A percentile compares a stretch with the other conserved stretches of the same genome.
Evolutionary conservation across 2,888 invertebrate species (phyloP).

Genomic region (Drosophila mimica): DNA sequence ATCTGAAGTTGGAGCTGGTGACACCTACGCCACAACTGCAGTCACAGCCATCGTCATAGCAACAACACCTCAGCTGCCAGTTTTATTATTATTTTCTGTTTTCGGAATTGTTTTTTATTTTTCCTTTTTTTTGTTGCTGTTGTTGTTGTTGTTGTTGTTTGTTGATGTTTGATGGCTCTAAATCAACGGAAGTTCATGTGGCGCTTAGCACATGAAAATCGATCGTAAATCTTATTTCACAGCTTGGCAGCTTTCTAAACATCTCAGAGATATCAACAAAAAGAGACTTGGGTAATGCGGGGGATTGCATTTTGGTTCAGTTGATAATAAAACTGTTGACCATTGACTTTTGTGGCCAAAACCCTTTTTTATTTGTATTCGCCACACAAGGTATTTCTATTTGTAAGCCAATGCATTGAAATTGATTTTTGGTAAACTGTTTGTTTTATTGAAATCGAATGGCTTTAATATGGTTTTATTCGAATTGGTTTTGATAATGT

Average conservation of each 20-base stretch:
- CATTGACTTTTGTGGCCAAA: constrained; percentile 34
- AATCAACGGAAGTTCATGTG: constrained; percentile 77
- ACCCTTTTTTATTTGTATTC: constrained; percentile 1
- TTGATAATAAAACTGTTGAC: constrained; percentile 47
- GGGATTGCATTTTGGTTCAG: constrained; percentile 47
- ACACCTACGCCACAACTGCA: constrained; percentile 63
- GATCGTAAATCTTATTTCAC: constrained; percentile 65
- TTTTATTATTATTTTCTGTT: constrained; percentile 17
- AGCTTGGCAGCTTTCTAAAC: constrained; percentile 60
- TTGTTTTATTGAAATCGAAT: neutral
- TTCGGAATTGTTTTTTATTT: neutral
- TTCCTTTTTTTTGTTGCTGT: neutral
- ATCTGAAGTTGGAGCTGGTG: constrained; percentile 32
- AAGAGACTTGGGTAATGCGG: constrained; percentile 39
- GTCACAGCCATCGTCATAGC: neutral
- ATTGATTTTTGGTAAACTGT: neutral
- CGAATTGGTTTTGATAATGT: neutral
- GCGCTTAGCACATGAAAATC: constrained; percentile 69
- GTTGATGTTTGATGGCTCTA: constrained; percentile 37
- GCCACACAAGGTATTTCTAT: constrained; percentile 19
- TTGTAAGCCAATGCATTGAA: neutral
- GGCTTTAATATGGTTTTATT: neutral
- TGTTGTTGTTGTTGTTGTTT: neutral
- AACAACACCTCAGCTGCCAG: constrained; percentile 44
- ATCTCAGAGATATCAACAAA: constrained; percentile 3